Conservation (phyloP, 2,888 invertebrate species). For the Plebejus melissa region DNA sequence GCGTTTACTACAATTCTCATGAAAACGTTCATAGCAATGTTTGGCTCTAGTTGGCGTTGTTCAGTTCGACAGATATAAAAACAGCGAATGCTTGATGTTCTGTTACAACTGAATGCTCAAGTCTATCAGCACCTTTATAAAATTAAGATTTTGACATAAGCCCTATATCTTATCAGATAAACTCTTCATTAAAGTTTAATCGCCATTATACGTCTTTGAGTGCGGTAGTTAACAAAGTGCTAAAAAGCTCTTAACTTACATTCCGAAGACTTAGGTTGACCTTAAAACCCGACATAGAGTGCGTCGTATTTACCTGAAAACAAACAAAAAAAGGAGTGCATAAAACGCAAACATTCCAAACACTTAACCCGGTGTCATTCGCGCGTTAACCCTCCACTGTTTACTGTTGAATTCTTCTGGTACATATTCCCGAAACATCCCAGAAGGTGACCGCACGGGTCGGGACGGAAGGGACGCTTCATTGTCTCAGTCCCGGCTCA, state of each 20-base stretch:
- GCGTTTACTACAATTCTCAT: too few relatives aligned
- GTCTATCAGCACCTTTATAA: too few relatives aligned
- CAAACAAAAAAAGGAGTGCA: conserved; percentile 37
- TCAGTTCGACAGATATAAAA: too few relatives aligned
- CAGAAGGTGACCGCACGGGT: conserved; percentile 34
- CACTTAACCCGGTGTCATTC: conserved; percentile 9
- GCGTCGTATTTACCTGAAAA: conserved; percentile 41
- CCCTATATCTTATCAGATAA: too few relatives aligned
- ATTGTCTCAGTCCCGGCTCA: conserved; percentile 38
- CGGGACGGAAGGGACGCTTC: conserved; percentile 35
- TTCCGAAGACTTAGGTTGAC: background rate
- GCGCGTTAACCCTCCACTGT: conserved; percentile 8
- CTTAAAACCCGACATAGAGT: background rate
- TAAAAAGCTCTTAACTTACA: background rate
- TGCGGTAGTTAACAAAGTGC: background rate
- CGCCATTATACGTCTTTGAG: too few relatives aligned
- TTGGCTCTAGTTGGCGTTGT: too few relatives aligned
- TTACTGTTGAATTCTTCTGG: conserved; percentile 1
- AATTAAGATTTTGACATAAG: too few relatives aligned
- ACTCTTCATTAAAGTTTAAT: too few relatives aligned
- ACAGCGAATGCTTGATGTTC: too few relatives aligned
- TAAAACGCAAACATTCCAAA: conserved; percentile 12
- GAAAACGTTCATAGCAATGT: too few relatives aligned
- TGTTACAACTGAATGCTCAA: too few relatives aligned
- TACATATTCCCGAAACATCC: conserved; percentile 31